Conservation (phyloP, 1,140 invertebrate species). For the Drosophila truncata region DNA sequence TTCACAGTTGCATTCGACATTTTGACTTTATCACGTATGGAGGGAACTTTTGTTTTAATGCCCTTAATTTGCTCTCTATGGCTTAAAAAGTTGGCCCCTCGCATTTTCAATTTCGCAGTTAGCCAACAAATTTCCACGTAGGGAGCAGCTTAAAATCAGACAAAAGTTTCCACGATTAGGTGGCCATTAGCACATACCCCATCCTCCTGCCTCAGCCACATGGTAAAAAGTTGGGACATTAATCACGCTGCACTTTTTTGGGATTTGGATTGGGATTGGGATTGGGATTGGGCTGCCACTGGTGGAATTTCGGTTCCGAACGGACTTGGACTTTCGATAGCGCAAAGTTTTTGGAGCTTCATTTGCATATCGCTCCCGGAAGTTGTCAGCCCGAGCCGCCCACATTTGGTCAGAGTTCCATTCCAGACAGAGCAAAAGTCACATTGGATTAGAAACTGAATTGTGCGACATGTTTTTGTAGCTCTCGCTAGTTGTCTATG, state of each 20-base stretch:
- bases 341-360: constrained; percentile 50
- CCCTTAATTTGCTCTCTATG: constrained; percentile 52
- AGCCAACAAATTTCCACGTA: constrained; percentile 47
- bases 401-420: constrained; percentile 32
- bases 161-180: constrained; percentile 59
- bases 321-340: constrained; percentile 53
- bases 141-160: constrained; percentile 48
- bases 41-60: constrained; percentile 56
- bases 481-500: neutral
- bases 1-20: constrained; percentile 62
- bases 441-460: constrained; percentile 59
- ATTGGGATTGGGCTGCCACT: constrained; percentile 29
- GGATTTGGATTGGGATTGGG: constrained; percentile 19
- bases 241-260: constrained; percentile 53
- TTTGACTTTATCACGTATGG: constrained; percentile 43
- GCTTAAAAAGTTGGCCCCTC: constrained; percentile 54
- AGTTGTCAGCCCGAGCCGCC: constrained; percentile 38
- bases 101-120: constrained; percentile 53
- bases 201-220: neutral
- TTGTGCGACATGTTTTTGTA: constrained; percentile 38
- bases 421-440: constrained; percentile 47
- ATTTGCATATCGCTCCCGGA: constrained; percentile 57
- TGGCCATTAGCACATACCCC: constrained; percentile 52
- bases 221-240: constrained; percentile 52
- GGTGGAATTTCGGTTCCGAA: constrained; percentile 28